Percentiles rank a stretch among this genome's conserved stretches.
phyloP scores from a whole-genome alignment of 2,113 vertebrate genomes.

The Marcusenius ussheri region DNA sequence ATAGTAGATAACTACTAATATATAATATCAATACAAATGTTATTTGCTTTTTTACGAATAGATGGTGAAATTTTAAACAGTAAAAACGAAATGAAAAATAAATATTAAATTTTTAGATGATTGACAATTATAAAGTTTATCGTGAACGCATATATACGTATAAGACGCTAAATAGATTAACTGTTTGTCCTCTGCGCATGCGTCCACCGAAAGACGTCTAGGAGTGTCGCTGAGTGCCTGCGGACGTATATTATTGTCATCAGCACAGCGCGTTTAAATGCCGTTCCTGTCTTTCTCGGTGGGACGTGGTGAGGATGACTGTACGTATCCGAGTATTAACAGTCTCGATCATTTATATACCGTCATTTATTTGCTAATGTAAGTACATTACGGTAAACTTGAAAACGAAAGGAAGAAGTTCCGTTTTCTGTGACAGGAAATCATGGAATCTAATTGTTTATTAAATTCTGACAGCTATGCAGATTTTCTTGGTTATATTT shows the following conservation, averaged over 20 bases:
- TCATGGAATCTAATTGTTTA: background rate
- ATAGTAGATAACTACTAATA: no score
- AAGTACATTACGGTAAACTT: background rate
- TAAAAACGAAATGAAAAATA: no score
- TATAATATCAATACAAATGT: no score
- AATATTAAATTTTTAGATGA: no score
- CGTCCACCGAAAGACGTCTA: background rate
- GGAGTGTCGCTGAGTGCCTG: background rate
- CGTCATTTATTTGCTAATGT: background rate
- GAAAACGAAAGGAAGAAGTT: background rate
- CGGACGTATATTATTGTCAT: background rate
- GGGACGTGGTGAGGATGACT: background rate
- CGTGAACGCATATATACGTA: no score
- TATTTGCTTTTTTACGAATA: no score
- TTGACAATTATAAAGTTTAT: no score
- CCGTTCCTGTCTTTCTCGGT: background rate
- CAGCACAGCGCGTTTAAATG: background rate
- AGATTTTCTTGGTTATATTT: background rate
- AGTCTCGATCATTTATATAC: background rate
- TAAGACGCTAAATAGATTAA: no score
- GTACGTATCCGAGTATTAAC: background rate
- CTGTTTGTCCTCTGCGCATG: no score
- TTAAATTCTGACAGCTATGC: background rate
- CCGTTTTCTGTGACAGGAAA: background rate
- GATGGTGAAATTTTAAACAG: no score